Evolutionary conservation across 2,888 invertebrate genomes (phyloP).

Genomic region (Lepidocyrtoides sp.): DNA sequence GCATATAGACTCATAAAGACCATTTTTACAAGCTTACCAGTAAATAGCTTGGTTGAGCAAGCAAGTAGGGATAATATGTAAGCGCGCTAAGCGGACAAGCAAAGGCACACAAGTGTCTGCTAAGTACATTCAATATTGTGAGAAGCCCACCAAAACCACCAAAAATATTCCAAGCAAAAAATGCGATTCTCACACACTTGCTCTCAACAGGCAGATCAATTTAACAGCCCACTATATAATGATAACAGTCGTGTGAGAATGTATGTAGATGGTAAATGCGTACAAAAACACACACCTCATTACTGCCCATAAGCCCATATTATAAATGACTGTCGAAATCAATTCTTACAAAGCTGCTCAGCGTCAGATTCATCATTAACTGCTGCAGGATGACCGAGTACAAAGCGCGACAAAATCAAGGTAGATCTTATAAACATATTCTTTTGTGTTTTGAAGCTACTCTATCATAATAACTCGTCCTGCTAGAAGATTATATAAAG

Average conservation of each 20-base stretch:
- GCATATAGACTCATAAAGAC: slow-evolving; percentile 62
- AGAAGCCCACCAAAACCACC: slow-evolving; percentile 18
- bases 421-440: too few relatives aligned
- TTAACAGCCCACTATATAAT: background rate
- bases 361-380: background rate
- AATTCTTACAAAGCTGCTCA: background rate
- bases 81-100: background rate
- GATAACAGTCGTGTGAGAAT: too few relatives aligned
- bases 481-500: background rate
- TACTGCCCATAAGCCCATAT: too few relatives aligned
- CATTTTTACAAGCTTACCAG: slow-evolving; percentile 10
- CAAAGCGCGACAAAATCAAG: background rate
- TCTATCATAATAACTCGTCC: background rate
- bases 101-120: background rate
- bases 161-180: slow-evolving; percentile 53
- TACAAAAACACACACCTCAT: slow-evolving; percentile 19
- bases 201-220: background rate
- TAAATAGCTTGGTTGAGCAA: too few relatives aligned
- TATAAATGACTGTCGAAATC: background rate
- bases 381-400: background rate
- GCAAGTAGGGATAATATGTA: background rate
- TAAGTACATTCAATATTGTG: background rate
- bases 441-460: too few relatives aligned
- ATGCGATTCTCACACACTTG: slow-evolving; percentile 72
- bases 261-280: background rate